Conservation (phyloP, 1,140 invertebrate genomes). For the Onthophagus taurus region DNA sequence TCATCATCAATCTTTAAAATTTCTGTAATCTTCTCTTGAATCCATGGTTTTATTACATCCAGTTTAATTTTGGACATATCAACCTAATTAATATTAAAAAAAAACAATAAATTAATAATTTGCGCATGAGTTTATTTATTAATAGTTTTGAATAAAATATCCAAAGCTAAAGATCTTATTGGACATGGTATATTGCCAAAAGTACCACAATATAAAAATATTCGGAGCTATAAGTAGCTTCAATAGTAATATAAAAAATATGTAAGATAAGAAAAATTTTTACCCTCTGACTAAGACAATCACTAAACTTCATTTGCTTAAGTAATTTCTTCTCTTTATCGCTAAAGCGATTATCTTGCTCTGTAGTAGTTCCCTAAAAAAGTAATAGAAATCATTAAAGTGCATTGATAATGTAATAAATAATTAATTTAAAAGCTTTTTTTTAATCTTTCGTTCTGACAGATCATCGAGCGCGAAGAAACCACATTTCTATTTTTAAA, state of each 20-base stretch:
- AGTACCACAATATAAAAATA: background rate
- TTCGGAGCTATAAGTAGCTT: background rate
- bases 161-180: no score
- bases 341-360: conserved; percentile 97
- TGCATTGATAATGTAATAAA: background rate
- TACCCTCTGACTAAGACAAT: conserved; percentile 83
- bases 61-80: conserved; percentile 98
- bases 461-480: background rate
- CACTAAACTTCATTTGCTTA: conserved; percentile 97
- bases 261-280: conserved; percentile 15
- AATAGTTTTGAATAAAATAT: no score
- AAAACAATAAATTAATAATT: conserved; percentile 11
- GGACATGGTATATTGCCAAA: background rate
- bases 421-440: background rate
- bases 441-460: conserved; percentile 6
- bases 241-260: background rate
- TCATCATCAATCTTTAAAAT: conserved; percentile 96
- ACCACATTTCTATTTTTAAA: background rate
- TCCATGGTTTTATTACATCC: conserved; percentile 98
- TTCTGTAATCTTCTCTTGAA: conserved; percentile 90
- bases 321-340: conserved; percentile 99
- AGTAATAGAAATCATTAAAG: conserved; percentile 3
- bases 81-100: conserved; percentile 52
- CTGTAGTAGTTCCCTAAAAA: conserved; percentile 88
- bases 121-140: no score